Conservation (phyloP, 2,797 vertebrate genomes). For the Falco columbarius region DNA sequence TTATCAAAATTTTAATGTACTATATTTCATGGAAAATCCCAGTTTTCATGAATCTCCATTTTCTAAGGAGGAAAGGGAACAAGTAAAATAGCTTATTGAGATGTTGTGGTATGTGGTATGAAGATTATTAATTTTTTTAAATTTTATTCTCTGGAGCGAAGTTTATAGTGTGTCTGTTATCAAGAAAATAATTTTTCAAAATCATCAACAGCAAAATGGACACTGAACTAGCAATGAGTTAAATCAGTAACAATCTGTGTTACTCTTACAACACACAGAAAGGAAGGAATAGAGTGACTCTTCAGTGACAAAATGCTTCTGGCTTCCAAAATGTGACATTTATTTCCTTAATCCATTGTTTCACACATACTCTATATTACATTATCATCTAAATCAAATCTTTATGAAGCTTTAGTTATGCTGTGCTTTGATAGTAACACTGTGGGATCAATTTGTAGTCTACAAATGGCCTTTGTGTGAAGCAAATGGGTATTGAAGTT, state of each 20-base stretch:
- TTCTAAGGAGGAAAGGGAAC: background rate
- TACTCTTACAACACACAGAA: background rate
- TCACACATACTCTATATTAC: background rate
- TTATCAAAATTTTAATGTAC: background rate
- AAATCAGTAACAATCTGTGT: background rate
- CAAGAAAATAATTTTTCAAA: background rate
- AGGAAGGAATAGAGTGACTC: background rate
- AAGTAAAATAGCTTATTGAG: background rate
- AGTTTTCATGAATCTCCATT: background rate
- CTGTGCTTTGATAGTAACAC: background rate
- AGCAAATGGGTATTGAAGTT: background rate
- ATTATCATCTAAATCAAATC: background rate
- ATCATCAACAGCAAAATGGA: background rate
- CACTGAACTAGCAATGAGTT: background rate
- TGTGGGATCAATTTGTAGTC: background rate
- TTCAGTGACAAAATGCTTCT: background rate
- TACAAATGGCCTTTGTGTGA: background rate
- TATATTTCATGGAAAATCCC: background rate
- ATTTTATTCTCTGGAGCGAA: background rate
- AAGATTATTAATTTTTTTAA: background rate
- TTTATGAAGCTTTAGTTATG: background rate
- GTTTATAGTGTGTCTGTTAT: background rate
- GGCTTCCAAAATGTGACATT: background rate
- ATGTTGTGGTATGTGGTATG: background rate
- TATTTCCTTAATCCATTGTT: background rate